These are phyloP conservation scores for Pachypsylla venusta DNA, from an alignment of 1,140 invertebrate species.

Conservation along the genomic window DNA sequence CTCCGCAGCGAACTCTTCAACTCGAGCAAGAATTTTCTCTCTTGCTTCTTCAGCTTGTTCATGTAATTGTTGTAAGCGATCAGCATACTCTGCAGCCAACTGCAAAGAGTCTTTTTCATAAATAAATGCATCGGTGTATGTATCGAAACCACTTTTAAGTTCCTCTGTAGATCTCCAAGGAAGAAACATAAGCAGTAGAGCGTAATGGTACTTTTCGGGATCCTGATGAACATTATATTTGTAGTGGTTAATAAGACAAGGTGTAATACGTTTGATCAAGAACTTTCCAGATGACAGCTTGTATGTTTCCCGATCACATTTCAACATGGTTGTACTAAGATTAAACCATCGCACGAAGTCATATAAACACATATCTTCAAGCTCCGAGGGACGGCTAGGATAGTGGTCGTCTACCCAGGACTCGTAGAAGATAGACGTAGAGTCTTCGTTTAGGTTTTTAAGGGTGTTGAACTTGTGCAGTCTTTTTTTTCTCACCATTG, in stretches of 20 bases:
- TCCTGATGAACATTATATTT: constrained; percentile 20
- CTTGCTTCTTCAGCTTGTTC: no score
- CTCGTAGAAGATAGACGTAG: constrained; percentile 23
- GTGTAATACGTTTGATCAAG: constrained; percentile 21
- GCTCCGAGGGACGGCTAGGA: constrained; percentile 21
- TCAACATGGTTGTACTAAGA: neutral
- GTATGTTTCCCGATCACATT: no score
- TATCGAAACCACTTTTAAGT: constrained; percentile 18
- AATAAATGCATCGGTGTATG: constrained; percentile 23
- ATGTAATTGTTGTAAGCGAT: no score
- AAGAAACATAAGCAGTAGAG: constrained; percentile 25
- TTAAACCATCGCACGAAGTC: constrained; percentile 18
- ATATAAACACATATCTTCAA: constrained; percentile 21
- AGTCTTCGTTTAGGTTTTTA: constrained; percentile 19
- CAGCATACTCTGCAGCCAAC: no score
- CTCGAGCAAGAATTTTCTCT: no score
- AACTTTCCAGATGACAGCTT: no score
- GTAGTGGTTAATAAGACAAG: constrained; percentile 25
- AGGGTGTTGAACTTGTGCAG: constrained; percentile 21
- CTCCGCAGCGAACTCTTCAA: constrained; percentile 14
- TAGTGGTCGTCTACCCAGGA: constrained; percentile 24
- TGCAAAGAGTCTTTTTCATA: constrained; percentile 15
- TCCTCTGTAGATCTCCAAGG: constrained; percentile 24
- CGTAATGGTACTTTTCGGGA: constrained; percentile 24
- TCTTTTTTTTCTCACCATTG: constrained; percentile 18